A percentile compares a stretch with the other conserved stretches of the same genome.
These are phyloP conservation scores for Zosterops hypoxanthus DNA, from an alignment of 2,113 vertebrate genomes.

Conservation along the genomic window DNA sequence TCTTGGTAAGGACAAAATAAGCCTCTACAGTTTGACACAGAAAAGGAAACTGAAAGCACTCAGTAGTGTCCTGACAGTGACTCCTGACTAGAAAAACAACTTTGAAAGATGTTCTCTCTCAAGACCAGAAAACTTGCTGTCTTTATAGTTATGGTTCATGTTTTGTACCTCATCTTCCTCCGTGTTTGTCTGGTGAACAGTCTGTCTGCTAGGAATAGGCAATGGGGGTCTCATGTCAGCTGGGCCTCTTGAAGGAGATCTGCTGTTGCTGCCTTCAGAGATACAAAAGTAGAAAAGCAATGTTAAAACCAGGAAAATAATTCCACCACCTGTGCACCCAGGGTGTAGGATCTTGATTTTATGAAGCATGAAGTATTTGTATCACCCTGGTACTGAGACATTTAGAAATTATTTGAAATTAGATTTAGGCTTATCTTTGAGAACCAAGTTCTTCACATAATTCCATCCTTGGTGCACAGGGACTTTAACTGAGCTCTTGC, in stretches of 20 bases:
- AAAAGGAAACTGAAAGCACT: slow-evolving; percentile 36
- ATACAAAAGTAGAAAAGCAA: neutral
- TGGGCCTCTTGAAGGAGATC: slow-evolving; percentile 60
- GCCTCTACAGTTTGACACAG: neutral
- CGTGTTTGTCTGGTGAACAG: neutral
- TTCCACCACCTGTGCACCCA: neutral
- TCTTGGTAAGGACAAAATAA: neutral
- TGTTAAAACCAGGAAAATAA: neutral
- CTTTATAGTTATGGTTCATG: neutral
- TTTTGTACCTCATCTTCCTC: slow-evolving; percentile 65
- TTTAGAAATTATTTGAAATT: neutral
- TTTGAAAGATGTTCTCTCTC: neutral
- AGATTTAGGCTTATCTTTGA: neutral
- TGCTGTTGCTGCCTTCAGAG: slow-evolving; percentile 50
- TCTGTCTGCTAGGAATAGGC: slow-evolving; percentile 65
- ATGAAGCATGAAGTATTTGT: neutral
- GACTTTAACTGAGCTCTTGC: neutral
- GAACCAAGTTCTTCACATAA: neutral
- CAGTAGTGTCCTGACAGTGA: neutral
- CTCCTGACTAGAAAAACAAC: neutral
- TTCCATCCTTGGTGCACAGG: neutral
- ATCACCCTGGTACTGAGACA: neutral
- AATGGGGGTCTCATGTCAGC: slow-evolving; percentile 63
- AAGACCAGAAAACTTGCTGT: neutral
- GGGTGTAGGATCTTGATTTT: neutral